Evolutionary conservation across 2,888 invertebrate genomes (phyloP), one percentile per base, ranked within the genome.

Genomic region (Cephus sareptanus): DNA sequence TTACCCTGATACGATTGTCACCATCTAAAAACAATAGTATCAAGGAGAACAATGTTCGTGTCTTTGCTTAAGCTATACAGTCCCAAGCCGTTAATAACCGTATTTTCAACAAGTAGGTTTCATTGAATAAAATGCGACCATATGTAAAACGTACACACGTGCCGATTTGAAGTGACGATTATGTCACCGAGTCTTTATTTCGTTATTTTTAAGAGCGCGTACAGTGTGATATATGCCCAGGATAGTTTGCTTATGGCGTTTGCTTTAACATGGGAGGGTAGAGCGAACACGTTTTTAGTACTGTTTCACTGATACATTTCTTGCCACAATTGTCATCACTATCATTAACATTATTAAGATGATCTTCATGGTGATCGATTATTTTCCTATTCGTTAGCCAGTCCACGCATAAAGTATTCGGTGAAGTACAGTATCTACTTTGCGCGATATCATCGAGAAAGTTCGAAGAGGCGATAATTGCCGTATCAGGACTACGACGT

Each of bases 371-470:
- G 82, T 82, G 71, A 31, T 23, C 13, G 6, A 6, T 34, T 1
- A 34, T 2, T 34, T 33, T 71, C 12, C 71, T 71, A n/a, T 71
- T 71, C 13, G 81, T 80, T 12, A 87, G 76, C 86, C 86, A 86
- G 31, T 86, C 88, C 75, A 70, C 80, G 74, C 79, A 84, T 37
- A 84, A 80, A 69, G 86, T 83, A 2, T 82, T 81, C n/a, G 85
- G 85, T 81, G 84, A 86, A 78, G 86, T 85, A 79, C 81, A 84
- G 9, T 83, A 76, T 78, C 87, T 87, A 23, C 74, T 85, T 6
- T 85, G 77, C 1, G 83, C 79, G 34, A 84, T 78, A 69, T 83
- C 81, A 80, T 77, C 9, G 40, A 69, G 4, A 75, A 15, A n/a
- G 37, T 34, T 75, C 1, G 77, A 35, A 34, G 76, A 75, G 12